Evolutionary conservation across 2,113 vertebrate species (phyloP).

Genomic region (Tragelaphus scriptus): DNA sequence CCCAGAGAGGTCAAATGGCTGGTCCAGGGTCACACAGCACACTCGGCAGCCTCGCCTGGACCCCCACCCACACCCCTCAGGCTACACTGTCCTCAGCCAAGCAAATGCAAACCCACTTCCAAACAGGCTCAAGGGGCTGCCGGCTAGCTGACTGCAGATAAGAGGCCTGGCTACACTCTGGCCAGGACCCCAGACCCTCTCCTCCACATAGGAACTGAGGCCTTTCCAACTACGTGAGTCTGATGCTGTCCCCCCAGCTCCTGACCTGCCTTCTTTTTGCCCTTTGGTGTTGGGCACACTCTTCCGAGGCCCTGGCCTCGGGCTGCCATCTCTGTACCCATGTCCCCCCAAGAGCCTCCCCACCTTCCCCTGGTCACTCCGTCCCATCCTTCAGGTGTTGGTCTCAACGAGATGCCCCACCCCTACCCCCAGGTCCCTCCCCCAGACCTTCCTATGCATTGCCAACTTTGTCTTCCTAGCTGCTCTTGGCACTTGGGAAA

Average conservation of each 20-base stretch:
- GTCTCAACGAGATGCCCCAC: neutral
- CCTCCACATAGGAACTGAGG: neutral
- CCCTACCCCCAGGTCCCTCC: accelerated
- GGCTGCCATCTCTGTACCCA: neutral
- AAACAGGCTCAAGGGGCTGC: neutral
- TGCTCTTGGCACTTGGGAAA: neutral
- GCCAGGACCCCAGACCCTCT: neutral
- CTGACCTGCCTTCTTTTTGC: neutral
- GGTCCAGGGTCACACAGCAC: slow-evolving; percentile 29
- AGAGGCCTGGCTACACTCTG: neutral
- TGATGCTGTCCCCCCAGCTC: neutral
- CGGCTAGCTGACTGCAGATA: accelerated
- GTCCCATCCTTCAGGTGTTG: neutral
- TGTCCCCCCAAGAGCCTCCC: neutral
- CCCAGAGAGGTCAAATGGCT: slow-evolving; percentile 44
- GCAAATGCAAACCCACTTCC: neutral
- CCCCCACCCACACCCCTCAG: neutral
- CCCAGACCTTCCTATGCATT: neutral
- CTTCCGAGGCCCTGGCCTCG: neutral
- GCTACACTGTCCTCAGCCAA: neutral
- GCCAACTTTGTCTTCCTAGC: no score
- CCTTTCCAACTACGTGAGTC: accelerated
- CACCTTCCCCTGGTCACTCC: neutral
- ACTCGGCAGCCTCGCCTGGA: neutral
- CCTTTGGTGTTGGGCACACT: accelerated